Evolutionary conservation across 2,888 invertebrate species (phyloP).

Genomic region (Elegia similella): DNA sequence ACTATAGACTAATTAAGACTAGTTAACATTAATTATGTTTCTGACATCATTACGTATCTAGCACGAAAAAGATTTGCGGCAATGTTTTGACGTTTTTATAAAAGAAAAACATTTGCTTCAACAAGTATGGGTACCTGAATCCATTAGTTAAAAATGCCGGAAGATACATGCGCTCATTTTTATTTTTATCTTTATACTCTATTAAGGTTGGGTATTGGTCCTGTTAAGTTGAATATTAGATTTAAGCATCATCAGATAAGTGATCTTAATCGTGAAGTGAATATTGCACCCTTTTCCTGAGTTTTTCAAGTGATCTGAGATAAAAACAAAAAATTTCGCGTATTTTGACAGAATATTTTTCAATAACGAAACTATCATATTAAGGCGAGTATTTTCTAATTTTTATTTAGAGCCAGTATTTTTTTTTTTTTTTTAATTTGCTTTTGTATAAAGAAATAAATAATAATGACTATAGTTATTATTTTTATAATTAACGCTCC

Average conservation of each 20-base stretch:
- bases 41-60: background rate
- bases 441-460: too few species aligned
- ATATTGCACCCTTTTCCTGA: too few species aligned
- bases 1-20: background rate
- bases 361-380: too few species aligned
- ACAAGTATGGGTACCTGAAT: background rate
- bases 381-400: too few species aligned
- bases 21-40: background rate
- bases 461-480: background rate
- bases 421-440: too few species aligned
- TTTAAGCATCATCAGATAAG: too few species aligned
- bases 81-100: background rate
- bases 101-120: background rate
- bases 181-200: background rate
- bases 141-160: slow-evolving; percentile 13
- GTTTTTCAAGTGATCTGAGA: too few species aligned
- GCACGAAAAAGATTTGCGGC: background rate
- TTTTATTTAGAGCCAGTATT: too few species aligned
- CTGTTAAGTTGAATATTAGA: too few species aligned
- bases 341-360: too few species aligned
- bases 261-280: too few species aligned
- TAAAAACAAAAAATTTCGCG: too few species aligned
- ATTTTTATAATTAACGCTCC: background rate
- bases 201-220: background rate
- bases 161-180: slow-evolving; percentile 4